Conservation (phyloP, 2,113 vertebrate species). For the Gadus macrocephalus region DNA sequence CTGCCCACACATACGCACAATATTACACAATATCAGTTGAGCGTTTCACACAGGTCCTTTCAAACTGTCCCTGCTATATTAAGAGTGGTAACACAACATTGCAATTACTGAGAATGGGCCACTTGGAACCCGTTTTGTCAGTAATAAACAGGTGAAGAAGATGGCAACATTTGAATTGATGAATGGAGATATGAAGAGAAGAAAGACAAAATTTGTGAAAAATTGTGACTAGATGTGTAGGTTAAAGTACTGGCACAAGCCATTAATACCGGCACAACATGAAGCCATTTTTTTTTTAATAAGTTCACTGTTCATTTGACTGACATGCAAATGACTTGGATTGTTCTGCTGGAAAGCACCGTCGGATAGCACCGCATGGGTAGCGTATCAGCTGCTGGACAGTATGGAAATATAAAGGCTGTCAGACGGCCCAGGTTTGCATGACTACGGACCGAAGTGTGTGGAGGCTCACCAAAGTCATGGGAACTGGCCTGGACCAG, state of each 20-base stretch:
- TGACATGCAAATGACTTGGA: neutral
- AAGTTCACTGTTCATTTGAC: neutral
- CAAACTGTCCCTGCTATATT: too few species aligned
- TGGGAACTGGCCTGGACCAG: constrained; percentile 76
- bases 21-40: too few species aligned
- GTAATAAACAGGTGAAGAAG: too few species aligned
- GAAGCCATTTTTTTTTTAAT: neutral
- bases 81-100: neutral
- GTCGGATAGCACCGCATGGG: neutral
- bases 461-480: constrained; percentile 88
- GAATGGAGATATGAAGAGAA: neutral
- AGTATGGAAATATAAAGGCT: neutral
- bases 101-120: neutral
- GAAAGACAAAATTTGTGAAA: neutral
- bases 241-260: neutral
- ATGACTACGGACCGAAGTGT: neutral
- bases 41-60: too few species aligned
- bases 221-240: too few species aligned
- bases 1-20: constrained; percentile 60
- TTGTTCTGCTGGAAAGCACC: neutral
- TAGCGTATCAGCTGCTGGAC: neutral
- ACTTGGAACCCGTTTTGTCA: too few species aligned
- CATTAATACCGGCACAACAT: neutral
- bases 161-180: too few species aligned
- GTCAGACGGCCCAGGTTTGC: neutral